Evolutionary conservation across 2,888 invertebrate species (phyloP), one percentile per base, ranked within the genome.

Genomic region (Nebria salina): DNA sequence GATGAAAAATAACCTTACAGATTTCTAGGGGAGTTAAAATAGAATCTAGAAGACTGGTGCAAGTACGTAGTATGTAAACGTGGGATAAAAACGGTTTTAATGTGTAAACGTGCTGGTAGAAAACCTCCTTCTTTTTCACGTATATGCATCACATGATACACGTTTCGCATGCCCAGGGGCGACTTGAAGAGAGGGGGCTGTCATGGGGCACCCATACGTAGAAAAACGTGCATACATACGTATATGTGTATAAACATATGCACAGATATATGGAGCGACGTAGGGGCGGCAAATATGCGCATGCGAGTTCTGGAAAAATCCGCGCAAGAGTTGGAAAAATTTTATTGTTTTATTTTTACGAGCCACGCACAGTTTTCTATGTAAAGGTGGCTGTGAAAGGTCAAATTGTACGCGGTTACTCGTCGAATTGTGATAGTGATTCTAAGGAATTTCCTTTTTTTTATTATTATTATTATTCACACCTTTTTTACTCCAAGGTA

Each of bases 271-370:
- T 70, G 6, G 13, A 20, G 11, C 8, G 54, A 54, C 54, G 54
- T 2, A 54, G 54, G 54, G 54, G 54, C 66, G 75, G 34, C 70
- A 81, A 76, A 81, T 73, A 76, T 81, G 81, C 81, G 81, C 81
- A 81, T 76, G 81, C 81, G 80, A 80, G 20, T 54, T 34, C 70
- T 68, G 42, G 80, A 80, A 80, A 80, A 80, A 80, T 75, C 77
- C 66, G 74, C 34, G 75, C 25, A 70, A 54, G 66, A 34, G 26
- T 15, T 11, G 70, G 81, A 81, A 81, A 81, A 81, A 81, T 81
- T 81, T 76, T 81, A 81, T 81, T 81, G 81, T 81, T 76, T 76
- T 81, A 76, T 81, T 81, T 81, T 81, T 81, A 76, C 65, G 64
- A 13, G 54, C 11, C n/a, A 42, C 70, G 76, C 72, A 64, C 81